A percentile compares a stretch with the other conserved stretches of the same genome.
Evolutionary conservation across 1,140 invertebrate genomes (phyloP).

Genomic region (Aphaenogaster floridana): DNA sequence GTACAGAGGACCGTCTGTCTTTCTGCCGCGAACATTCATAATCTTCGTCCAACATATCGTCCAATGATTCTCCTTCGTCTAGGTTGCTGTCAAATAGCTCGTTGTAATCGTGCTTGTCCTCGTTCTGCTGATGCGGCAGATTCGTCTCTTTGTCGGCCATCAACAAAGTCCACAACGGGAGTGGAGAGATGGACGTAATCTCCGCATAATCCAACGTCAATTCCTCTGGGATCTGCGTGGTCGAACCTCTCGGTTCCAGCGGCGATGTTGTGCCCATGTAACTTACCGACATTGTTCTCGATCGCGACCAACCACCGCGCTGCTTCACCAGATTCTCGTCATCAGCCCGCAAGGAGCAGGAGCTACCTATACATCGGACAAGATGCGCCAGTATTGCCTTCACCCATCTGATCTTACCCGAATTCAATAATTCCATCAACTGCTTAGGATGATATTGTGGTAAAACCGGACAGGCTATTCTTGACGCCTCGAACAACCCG

Average conservation of each 20-base stretch:
- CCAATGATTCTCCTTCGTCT: constrained; percentile 93
- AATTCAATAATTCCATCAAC: constrained; percentile 99
- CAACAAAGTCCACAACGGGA: constrained; percentile 98
- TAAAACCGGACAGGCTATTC: constrained; percentile 98
- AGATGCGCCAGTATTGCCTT: constrained; percentile 99
- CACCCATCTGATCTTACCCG: constrained; percentile 98
- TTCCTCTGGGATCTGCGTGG: constrained; percentile 92
- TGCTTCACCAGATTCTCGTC: constrained; percentile 88
- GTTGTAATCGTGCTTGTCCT: constrained; percentile 92
- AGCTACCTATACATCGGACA: constrained; percentile 93
- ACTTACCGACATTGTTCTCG: constrained; percentile 95
- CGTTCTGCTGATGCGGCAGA: constrained; percentile 79
- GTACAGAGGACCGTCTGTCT: constrained; percentile 89
- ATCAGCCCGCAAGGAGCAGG: constrained; percentile 88
- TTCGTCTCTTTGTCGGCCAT: constrained; percentile 95
- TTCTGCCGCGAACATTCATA: constrained; percentile 88
- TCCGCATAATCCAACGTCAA: constrained; percentile 97
- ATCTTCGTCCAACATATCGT: constrained; percentile 92
- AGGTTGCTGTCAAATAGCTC: constrained; percentile 94
- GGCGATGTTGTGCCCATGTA: constrained; percentile 90
- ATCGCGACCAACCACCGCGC: constrained; percentile 91
- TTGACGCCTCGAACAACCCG: constrained; percentile 98
- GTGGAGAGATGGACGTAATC: constrained; percentile 97
- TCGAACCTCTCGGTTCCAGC: constrained; percentile 88
- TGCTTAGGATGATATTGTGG: constrained; percentile 99